phyloP scores from a whole-genome alignment of 2,113 vertebrate species.

The Microtus ochrogaster region DNA sequence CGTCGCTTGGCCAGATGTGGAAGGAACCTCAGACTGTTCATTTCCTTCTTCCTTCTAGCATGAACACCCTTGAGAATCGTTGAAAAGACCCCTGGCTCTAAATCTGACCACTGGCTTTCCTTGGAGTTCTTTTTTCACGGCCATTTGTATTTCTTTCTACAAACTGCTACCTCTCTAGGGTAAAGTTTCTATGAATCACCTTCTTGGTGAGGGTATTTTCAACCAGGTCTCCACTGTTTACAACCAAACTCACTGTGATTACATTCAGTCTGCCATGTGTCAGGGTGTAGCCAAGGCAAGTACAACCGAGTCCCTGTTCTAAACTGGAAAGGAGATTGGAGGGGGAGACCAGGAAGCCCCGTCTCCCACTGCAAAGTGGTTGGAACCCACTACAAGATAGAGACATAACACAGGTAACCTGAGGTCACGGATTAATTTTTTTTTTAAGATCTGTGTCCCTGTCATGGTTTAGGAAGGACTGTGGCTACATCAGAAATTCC shows the following conservation, averaged over 20 bases:
- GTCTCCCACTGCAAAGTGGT: rapidly evolving
- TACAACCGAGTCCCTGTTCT: neutral
- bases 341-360: neutral
- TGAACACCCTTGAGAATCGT: neutral
- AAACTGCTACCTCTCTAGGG: neutral
- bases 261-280: neutral
- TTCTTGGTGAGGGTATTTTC: conserved; percentile 27
- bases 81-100: neutral
- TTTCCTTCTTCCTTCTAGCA: neutral
- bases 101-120: neutral
- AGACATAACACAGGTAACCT: rapidly evolving
- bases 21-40: conserved; percentile 18
- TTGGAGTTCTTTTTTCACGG: neutral
- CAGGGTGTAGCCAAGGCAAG: neutral
- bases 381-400: neutral
- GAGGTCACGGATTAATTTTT: neutral
- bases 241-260: neutral
- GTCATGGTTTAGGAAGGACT: neutral
- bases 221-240: neutral
- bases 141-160: neutral
- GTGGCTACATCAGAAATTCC: neutral
- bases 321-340: rapidly evolving
- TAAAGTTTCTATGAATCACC: neutral
- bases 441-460: neutral
- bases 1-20: conserved; percentile 59